Percentiles rank a stretch among this genome's conserved stretches.
Conservation (phyloP, 2,113 vertebrate species). For the Cyprinodon variegatus region DNA sequence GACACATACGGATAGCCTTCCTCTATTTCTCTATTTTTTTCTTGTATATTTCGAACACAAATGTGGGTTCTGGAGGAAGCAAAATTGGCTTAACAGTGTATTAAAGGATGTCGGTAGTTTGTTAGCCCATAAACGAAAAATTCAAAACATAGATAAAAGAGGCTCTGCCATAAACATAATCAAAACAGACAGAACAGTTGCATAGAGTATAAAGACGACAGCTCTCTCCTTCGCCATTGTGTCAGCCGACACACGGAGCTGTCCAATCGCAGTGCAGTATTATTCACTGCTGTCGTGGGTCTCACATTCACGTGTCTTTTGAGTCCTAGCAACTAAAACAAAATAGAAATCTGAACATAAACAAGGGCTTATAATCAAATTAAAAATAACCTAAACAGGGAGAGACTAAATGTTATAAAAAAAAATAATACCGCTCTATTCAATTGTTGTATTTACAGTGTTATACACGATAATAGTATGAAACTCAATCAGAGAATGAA, state of each 20-base stretch:
- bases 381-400: conserved; percentile 10
- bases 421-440: not conserved
- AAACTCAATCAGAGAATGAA: conserved; percentile 14
- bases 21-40: conserved; percentile 11
- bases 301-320: conserved; percentile 75
- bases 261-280: conserved; percentile 84
- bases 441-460: conserved; percentile 1
- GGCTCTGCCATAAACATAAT: not conserved
- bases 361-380: conserved; percentile 24
- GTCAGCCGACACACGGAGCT: conserved; percentile 78
- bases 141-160: conserved; percentile 18
- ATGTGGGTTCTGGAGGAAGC: conserved; percentile 11
- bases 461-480: not conserved
- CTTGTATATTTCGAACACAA: conserved; percentile 26
- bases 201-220: conserved; percentile 84
- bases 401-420: conserved; percentile 17
- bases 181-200: conserved; percentile 66
- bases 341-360: conserved; percentile 38
- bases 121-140: conserved; percentile 10
- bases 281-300: conserved; percentile 82
- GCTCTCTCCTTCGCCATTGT: conserved; percentile 79
- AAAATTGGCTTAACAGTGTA: conserved; percentile 11
- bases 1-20: conserved; percentile 20
- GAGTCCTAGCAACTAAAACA: conserved; percentile 61
- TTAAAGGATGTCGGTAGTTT: conserved; percentile 23